Conservation (phyloP, 2,113 vertebrate species). For the Isurus oxyrinchus region DNA sequence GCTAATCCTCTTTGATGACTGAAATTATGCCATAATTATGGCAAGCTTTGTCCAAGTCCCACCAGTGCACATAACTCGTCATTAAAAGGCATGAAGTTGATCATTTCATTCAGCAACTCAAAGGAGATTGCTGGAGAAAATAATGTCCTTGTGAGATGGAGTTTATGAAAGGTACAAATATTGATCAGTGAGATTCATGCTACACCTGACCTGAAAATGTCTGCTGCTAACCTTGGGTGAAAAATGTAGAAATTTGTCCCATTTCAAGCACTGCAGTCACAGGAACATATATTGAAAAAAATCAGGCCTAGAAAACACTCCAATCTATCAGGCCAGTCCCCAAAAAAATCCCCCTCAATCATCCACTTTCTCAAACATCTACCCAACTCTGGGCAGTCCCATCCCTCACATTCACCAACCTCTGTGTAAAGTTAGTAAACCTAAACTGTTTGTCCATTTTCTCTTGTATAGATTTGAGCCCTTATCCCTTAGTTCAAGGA, state of each 20-base stretch:
- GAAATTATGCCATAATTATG: not conserved
- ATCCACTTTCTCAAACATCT: not conserved
- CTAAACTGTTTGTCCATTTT: not conserved
- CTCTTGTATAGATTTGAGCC: not conserved
- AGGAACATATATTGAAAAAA: too few relatives aligned
- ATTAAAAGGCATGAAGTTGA: not conserved
- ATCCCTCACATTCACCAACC: not conserved
- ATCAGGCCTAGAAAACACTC: not conserved
- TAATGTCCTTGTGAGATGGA: not conserved
- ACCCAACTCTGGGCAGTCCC: not conserved
- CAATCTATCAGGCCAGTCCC: not conserved
- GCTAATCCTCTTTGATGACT: not conserved
- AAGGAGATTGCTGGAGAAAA: not conserved
- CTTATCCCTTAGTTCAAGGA: not conserved
- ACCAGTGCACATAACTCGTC: not conserved
- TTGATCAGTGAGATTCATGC: not conserved
- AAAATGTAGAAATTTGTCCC: not conserved
- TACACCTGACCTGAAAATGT: not conserved
- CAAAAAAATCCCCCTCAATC: not conserved
- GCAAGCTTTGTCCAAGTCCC: not conserved
- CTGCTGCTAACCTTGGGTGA: not conserved
- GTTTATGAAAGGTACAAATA: not conserved
- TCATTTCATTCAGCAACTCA: not conserved
- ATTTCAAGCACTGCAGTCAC: not conserved
- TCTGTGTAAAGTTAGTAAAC: not conserved